Evolutionary conservation across 2,888 invertebrate genomes (phyloP).

Genomic region (Parnassius apollo): DNA sequence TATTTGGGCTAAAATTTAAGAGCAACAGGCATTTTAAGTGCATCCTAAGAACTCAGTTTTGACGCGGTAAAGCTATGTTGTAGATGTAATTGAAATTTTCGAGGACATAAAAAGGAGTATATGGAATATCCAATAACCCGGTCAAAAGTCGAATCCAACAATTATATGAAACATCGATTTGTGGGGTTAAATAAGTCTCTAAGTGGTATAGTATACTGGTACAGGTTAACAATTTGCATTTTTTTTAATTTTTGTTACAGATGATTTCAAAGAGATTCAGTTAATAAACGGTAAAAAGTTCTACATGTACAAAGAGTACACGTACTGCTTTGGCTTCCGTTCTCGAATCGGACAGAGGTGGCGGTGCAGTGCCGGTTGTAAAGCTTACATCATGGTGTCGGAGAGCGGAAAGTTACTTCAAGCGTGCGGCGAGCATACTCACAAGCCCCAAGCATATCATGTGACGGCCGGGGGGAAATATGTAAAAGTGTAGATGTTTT

Average conservation of each 20-base stretch:
- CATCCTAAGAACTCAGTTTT: too few relatives aligned
- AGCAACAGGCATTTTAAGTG: too few relatives aligned
- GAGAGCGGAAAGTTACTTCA: conserved; percentile 26
- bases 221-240: too few relatives aligned
- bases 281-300: conserved; percentile 36
- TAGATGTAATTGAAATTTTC: too few relatives aligned
- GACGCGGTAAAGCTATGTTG: too few relatives aligned
- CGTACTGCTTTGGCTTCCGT: conserved; percentile 35
- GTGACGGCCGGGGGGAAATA: conserved; percentile 29
- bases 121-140: too few relatives aligned
- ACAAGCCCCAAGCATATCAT: conserved; percentile 29
- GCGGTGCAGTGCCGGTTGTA: conserved; percentile 36
- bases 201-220: too few relatives aligned
- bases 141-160: too few relatives aligned
- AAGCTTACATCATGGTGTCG: conserved; percentile 30
- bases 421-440: conserved; percentile 31
- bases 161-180: too few relatives aligned
- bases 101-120: too few relatives aligned
- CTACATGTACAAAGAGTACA: conserved; percentile 37
- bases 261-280: conserved; percentile 32
- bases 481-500: conserved; percentile 24
- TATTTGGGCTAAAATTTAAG: too few relatives aligned
- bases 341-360: conserved; percentile 29
- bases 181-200: too few relatives aligned
- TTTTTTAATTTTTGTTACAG: conserved; percentile 4